A percentile compares a stretch with the other conserved stretches of the same genome.
These are phyloP conservation scores for Holocentrus rufus DNA, from an alignment of 2,797 vertebrate genomes.

Conservation along the genomic window DNA sequence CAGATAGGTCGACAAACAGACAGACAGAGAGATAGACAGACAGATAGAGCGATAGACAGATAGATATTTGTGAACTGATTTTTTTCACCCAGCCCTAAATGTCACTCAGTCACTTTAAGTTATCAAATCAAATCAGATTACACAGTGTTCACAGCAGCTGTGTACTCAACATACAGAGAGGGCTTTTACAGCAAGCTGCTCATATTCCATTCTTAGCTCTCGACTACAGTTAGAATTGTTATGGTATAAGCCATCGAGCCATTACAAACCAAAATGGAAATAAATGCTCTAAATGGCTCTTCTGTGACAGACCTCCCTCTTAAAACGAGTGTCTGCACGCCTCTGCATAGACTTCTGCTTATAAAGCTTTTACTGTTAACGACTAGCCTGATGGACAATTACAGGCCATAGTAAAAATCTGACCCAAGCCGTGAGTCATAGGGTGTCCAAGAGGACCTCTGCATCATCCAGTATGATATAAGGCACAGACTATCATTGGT, in stretches of 20 bases:
- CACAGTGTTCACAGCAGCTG: slow-evolving; percentile 10
- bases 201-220: slow-evolving; percentile 45
- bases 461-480: slow-evolving; percentile 60
- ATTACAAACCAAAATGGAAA: slow-evolving; percentile 66
- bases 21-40: too few species aligned
- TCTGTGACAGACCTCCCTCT: slow-evolving; percentile 54
- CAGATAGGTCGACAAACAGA: too few species aligned
- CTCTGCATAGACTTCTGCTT: slow-evolving; percentile 75
- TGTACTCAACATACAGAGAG: slow-evolving; percentile 27
- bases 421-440: slow-evolving; percentile 78
- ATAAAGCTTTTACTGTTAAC: slow-evolving; percentile 80
- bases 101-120: neutral
- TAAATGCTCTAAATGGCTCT: slow-evolving; percentile 53
- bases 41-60: too few species aligned
- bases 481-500: slow-evolving; percentile 47
- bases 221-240: slow-evolving; percentile 31
- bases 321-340: slow-evolving; percentile 64
- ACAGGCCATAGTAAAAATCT: slow-evolving; percentile 77
- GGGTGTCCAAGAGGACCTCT: slow-evolving; percentile 67
- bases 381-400: slow-evolving; percentile 79
- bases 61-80: too few species aligned
- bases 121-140: slow-evolving; percentile 9
- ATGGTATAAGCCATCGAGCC: slow-evolving; percentile 33
- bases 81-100: too few species aligned
- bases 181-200: slow-evolving; percentile 25